phyloP scores from a whole-genome alignment of 2,113 vertebrate species.

The rabbit (Oryctolagus cuniculus) region mOryCun1.1 NC_091439.1:68667501-68668000 shows the following conservation, averaged over 20 bases:
- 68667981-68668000: not conserved
- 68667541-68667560: not conserved
- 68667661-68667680: not conserved
- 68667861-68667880: conserved; percentile 12
- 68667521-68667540: not conserved
- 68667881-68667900: not conserved
- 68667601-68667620: conserved; percentile 3
- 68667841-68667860: not conserved
- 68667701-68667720: not conserved
- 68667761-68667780: not conserved
- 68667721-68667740: not conserved
- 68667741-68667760: not conserved
- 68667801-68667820: not conserved
- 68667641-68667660: not conserved
- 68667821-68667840: conserved; percentile 25
- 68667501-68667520: conserved; percentile 13
- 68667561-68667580: not conserved
- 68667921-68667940: not conserved
- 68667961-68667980: not conserved
- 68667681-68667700: not conserved
- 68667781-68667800: not conserved
- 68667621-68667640: not conserved
- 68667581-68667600: not conserved
- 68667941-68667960: not conserved
- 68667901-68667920: not conserved